phyloP scores from a whole-genome alignment of 1,140 invertebrate genomes.

The Drosophila tristis region DNA sequence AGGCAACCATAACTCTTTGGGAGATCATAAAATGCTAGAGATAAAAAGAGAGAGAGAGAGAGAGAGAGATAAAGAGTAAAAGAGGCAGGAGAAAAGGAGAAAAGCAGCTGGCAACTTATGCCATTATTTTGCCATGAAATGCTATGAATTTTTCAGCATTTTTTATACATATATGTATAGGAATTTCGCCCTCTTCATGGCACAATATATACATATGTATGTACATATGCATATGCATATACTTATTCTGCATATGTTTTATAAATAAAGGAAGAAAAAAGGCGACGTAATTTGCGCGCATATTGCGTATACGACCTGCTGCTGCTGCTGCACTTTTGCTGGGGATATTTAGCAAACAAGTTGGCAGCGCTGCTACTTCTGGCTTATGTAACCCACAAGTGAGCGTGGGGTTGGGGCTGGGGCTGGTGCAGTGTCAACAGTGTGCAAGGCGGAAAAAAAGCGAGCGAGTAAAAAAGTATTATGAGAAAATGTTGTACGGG shows the following conservation, averaged over 20 bases:
- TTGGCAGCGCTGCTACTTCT: slow-evolving; percentile 51
- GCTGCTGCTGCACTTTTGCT: slow-evolving; percentile 42
- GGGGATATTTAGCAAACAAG: slow-evolving; percentile 56
- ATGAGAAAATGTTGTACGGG: slow-evolving; percentile 35
- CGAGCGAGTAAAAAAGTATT: slow-evolving; percentile 31
- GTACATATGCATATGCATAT: not conserved
- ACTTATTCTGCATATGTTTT: not conserved
- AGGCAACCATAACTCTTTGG: no score
- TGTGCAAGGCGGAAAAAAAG: slow-evolving; percentile 76
- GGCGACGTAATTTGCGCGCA: slow-evolving; percentile 78
- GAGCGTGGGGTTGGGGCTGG: not conserved
- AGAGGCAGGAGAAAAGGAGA: not conserved
- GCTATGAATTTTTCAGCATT: slow-evolving; percentile 39
- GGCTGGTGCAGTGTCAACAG: slow-evolving; percentile 67
- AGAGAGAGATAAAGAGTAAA: slow-evolving; percentile 1
- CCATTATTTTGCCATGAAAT: slow-evolving; percentile 34
- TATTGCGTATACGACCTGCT: slow-evolving; percentile 67
- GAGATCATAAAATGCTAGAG: not conserved
- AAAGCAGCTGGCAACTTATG: slow-evolving; percentile 16
- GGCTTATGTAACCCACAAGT: slow-evolving; percentile 69
- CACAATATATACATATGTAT: slow-evolving; percentile 21
- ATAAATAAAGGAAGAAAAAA: slow-evolving; percentile 30
- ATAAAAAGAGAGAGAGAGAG: not conserved
- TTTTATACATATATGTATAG: no score
- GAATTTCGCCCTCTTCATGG: not conserved